Conservation (phyloP, 2,888 invertebrate genomes). For the Cantharis lateralis region DNA sequence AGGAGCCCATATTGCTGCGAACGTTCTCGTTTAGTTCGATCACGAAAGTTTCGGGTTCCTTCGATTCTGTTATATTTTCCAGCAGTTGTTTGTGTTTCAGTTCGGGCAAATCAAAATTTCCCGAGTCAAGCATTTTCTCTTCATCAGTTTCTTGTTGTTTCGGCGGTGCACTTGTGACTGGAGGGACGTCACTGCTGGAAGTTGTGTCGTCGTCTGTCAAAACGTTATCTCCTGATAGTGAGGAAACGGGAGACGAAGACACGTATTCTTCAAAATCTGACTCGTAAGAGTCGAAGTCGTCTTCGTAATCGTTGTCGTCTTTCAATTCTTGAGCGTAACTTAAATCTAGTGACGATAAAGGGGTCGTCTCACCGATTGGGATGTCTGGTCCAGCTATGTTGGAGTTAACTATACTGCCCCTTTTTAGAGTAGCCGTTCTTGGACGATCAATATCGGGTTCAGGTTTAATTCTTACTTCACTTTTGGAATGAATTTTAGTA, state of each 20-base stretch:
- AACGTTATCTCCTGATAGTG: constrained; percentile 28
- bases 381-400: constrained; percentile 48
- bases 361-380: constrained; percentile 37
- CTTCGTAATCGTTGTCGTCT: constrained; percentile 54
- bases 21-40: constrained; percentile 18
- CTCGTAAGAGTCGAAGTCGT: constrained; percentile 64
- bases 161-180: background rate
- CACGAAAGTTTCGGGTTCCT: constrained; percentile 38
- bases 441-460: constrained; percentile 44
- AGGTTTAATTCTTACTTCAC: background rate
- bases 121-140: constrained; percentile 64
- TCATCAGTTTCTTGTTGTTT: constrained; percentile 37
- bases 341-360: constrained; percentile 8
- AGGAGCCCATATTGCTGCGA: constrained; percentile 46
- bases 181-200: constrained; percentile 20
- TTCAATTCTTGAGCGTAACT: constrained; percentile 4
- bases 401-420: constrained; percentile 49
- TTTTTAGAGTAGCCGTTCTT: constrained; percentile 51
- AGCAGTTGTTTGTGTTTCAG: constrained; percentile 50
- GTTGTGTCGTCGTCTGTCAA: constrained; percentile 28
- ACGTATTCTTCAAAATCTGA: constrained; percentile 60
- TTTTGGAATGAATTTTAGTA: background rate
- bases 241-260: constrained; percentile 37
- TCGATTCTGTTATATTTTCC: constrained; percentile 56
- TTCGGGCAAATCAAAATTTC: constrained; percentile 60